A percentile compares a stretch with the other conserved stretches of the same genome.
Evolutionary conservation across 2,888 invertebrate genomes (phyloP).

Genomic region (Drosophila emarginata): DNA sequence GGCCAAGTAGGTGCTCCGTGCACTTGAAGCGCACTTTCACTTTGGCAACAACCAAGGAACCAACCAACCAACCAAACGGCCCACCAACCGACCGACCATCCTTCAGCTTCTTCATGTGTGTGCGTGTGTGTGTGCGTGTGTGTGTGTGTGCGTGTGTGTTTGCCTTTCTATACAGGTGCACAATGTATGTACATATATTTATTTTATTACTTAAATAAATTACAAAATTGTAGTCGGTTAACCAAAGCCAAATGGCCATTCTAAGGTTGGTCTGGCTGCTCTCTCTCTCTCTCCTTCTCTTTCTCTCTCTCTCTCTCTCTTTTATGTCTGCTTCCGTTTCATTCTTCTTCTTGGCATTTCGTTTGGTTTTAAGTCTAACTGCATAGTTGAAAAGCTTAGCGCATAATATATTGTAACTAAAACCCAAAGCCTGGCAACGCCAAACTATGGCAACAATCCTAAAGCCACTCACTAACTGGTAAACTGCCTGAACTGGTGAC

Average conservation of each 20-base stretch:
- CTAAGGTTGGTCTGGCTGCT: conserved; percentile 4
- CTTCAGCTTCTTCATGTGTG: conserved; percentile 3
- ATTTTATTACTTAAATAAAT: conserved; percentile 77
- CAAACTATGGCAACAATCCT: conserved; percentile 20
- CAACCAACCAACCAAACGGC: conserved; percentile 11
- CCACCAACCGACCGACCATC: not conserved
- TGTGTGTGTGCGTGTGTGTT: not conserved
- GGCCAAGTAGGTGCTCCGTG: conserved; percentile 75
- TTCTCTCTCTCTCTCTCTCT: not conserved
- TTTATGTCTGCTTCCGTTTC: not conserved
- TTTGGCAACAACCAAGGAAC: conserved; percentile 43
- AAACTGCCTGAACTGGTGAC: not conserved
- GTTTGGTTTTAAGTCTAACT: conserved; percentile 14
- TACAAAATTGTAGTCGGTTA: conserved; percentile 76
- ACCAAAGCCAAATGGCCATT: conserved; percentile 43
- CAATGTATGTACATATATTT: conserved; percentile 65
- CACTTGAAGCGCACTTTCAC: conserved; percentile 73
- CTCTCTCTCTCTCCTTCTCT: not conserved
- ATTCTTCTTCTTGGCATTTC: not conserved
- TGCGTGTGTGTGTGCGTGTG: conserved; percentile 12
- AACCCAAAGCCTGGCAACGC: conserved; percentile 20
- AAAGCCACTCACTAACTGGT: not conserved
- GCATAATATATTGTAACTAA: conserved; percentile 67
- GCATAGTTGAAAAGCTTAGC: conserved; percentile 59
- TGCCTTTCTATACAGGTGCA: conserved; percentile 22